These are phyloP conservation scores for Phyllotis vaccarum DNA, from an alignment of 2,797 vertebrate species.

Conservation along the genomic window DNA sequence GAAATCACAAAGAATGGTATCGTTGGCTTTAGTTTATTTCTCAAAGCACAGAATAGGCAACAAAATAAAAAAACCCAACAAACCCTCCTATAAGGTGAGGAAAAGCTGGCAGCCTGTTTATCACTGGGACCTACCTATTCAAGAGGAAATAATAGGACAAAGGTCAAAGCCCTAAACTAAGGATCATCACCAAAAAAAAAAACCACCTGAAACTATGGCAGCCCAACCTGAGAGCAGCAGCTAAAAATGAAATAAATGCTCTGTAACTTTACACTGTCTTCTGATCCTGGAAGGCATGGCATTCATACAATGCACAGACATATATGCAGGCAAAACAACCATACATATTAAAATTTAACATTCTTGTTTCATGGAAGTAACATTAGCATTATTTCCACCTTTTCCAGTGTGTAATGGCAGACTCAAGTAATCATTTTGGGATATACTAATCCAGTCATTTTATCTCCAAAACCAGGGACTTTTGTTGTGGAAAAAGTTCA, in stretches of 20 bases:
- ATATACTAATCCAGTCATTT: not conserved
- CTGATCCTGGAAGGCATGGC: not conserved
- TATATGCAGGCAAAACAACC: not conserved
- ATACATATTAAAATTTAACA: not conserved
- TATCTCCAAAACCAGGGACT: not conserved
- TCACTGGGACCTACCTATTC: not conserved
- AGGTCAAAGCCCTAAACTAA: not conserved
- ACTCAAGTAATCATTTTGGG: not conserved
- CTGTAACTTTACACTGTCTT: not conserved
- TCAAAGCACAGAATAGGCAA: conserved; percentile 27
- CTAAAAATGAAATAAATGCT: conserved; percentile 1
- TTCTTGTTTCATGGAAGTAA: not conserved
- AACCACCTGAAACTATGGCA: not conserved
- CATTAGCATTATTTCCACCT: not conserved
- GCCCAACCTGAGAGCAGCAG: not conserved
- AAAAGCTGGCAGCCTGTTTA: not conserved
- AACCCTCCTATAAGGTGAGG: not conserved
- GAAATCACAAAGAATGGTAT: conserved; percentile 2
- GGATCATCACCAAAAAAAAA: not conserved
- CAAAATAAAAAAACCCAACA: conserved; percentile 25
- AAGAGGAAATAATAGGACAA: not conserved
- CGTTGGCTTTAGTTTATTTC: not conserved
- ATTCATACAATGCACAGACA: not conserved
- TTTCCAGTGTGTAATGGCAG: not conserved
- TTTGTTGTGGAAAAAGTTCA: not conserved